A percentile compares a stretch with the other conserved stretches of the same genome.
phyloP scores from a whole-genome alignment of 2,888 invertebrate species.

The Dasypolia templi region DNA sequence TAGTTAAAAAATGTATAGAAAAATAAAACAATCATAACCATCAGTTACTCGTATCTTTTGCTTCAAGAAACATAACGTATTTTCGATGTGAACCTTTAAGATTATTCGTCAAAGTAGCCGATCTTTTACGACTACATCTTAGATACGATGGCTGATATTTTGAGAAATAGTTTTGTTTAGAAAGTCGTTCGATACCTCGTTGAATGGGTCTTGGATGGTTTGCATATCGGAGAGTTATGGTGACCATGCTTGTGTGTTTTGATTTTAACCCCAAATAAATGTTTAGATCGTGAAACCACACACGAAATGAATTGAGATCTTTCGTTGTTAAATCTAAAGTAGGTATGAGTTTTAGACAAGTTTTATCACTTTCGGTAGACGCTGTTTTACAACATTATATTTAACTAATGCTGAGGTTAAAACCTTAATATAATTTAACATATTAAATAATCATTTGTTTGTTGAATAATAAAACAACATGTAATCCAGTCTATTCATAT shows the following conservation, averaged over 20 bases:
- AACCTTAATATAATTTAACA: no score
- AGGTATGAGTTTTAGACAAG: neutral
- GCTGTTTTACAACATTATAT: neutral
- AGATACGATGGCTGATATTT: constrained; percentile 58
- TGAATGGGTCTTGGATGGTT: constrained; percentile 41
- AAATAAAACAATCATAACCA: constrained; percentile 35
- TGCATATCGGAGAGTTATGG: constrained; percentile 29
- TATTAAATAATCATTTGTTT: constrained; percentile 23
- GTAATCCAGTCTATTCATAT: neutral
- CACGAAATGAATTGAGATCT: neutral
- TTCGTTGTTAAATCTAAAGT: neutral
- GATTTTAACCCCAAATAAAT: no score
- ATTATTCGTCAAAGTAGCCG: constrained; percentile 54
- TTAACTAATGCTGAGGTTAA: no score
- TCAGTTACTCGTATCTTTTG: constrained; percentile 37
- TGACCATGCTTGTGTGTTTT: constrained; percentile 9
- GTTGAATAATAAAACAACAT: neutral
- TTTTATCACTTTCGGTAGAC: neutral
- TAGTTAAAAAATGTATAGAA: constrained; percentile 8
- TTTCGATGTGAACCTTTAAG: constrained; percentile 44
- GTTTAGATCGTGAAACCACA: neutral
- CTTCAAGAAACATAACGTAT: constrained; percentile 39
- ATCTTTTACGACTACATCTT: constrained; percentile 52
- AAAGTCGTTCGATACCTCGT: constrained; percentile 67
- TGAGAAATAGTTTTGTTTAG: constrained; percentile 66